phyloP scores from a whole-genome alignment of 2,113 vertebrate genomes.

The Neodon shergylaensis region DNA sequence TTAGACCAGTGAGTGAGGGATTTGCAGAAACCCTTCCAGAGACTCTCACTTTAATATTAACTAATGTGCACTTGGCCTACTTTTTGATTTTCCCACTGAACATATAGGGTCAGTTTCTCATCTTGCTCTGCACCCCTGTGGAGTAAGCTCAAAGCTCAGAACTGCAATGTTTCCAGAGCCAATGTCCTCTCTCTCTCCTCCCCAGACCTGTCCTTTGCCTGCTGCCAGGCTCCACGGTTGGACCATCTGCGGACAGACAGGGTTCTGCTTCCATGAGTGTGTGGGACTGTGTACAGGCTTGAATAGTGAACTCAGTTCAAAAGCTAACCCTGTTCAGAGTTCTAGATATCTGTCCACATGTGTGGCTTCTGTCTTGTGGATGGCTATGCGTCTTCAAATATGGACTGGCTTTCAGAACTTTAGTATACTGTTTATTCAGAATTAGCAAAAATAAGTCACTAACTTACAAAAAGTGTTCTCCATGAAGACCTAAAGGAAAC shows the following conservation, averaged over 20 bases:
- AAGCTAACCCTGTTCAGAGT: neutral
- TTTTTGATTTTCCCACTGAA: constrained; percentile 84
- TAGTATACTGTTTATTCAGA: neutral
- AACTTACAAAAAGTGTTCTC: neutral
- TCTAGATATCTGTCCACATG: neutral
- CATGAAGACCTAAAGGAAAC: neutral
- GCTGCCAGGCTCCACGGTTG: neutral
- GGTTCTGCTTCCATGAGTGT: neutral
- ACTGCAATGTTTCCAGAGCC: constrained; percentile 57
- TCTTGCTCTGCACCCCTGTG: constrained; percentile 76
- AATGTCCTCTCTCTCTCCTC: constrained; percentile 25
- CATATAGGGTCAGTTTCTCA: constrained; percentile 84
- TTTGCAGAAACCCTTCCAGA: constrained; percentile 83
- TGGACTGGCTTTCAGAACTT: neutral
- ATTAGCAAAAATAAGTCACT: neutral
- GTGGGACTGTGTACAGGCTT: neutral
- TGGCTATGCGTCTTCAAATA: neutral
- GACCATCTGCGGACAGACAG: neutral
- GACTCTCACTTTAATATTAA: constrained; percentile 85
- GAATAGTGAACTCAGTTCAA: neutral
- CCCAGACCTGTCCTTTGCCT: constrained; percentile 17
- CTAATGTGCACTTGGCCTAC: constrained; percentile 84
- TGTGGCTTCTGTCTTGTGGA: neutral
- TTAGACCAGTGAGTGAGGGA: constrained; percentile 84
- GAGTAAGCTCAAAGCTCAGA: constrained; percentile 61